Conservation (phyloP, 2,888 invertebrate species). For the Slavum lentiscoides region DNA sequence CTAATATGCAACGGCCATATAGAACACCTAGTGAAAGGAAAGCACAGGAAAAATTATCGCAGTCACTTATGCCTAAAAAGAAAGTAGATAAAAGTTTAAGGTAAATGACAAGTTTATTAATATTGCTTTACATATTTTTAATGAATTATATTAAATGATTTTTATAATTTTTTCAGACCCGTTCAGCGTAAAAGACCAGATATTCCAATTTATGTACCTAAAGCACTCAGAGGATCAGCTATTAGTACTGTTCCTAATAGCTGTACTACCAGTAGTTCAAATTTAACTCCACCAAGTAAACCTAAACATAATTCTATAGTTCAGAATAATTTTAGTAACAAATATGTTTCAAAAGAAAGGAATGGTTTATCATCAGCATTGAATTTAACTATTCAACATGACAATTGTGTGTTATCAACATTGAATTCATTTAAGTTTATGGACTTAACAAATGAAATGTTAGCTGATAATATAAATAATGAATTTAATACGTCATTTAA, state of each 20-base stretch:
- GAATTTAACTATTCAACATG: not conserved
- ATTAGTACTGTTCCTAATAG: slow-evolving; percentile 58
- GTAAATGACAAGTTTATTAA: slow-evolving; percentile 8
- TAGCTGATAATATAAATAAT: not conserved
- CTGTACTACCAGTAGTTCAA: slow-evolving; percentile 57
- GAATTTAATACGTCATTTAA: not conserved
- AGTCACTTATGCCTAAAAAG: slow-evolving; percentile 27
- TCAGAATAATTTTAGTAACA: not conserved
- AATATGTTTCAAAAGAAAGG: not conserved
- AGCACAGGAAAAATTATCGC: slow-evolving; percentile 35
- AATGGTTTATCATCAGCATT: not conserved
- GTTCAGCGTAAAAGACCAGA: slow-evolving; percentile 34
- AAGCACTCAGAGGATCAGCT: slow-evolving; percentile 8
- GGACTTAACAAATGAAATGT: slow-evolving; percentile 7
- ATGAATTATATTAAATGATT: not conserved
- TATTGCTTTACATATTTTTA: not conserved
- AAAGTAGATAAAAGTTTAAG: slow-evolving; percentile 6
- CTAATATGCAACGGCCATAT: slow-evolving; percentile 2
- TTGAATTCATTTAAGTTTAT: slow-evolving; percentile 3
- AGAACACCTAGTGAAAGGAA: slow-evolving; percentile 44
- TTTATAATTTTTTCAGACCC: slow-evolving; percentile 14
- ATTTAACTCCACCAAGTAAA: not conserved
- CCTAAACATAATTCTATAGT: not conserved
- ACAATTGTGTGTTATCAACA: not conserved
- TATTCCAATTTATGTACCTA: slow-evolving; percentile 49